Percentiles rank a stretch among this genome's conserved stretches.
phyloP scores from a whole-genome alignment of 1,140 invertebrate genomes.

The Lordiphosa stackelbergi region DNA sequence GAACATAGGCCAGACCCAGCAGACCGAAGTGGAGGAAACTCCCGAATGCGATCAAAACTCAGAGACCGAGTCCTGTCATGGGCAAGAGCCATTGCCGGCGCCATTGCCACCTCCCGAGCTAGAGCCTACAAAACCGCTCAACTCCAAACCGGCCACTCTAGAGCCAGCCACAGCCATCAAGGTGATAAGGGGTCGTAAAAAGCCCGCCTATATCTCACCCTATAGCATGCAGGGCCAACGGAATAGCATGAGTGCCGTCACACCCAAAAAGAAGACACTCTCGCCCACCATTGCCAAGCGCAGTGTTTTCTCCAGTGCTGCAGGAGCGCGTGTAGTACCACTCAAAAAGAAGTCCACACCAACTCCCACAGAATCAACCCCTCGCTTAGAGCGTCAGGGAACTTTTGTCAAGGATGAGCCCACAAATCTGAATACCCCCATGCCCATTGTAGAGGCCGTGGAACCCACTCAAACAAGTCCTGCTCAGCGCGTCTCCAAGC shows the following conservation, averaged over 20 bases:
- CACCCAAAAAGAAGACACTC: conserved; percentile 44
- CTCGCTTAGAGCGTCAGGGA: conserved; percentile 85
- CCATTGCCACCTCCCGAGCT: background rate
- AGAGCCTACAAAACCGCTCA: background rate
- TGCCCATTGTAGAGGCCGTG: conserved; percentile 77
- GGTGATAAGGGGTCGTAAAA: conserved; percentile 86
- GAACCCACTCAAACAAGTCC: conserved; percentile 76
- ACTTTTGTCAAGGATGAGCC: conserved; percentile 92
- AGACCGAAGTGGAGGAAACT: conserved; percentile 56
- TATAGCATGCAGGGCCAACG: conserved; percentile 78
- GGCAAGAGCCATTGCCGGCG: conserved; percentile 19
- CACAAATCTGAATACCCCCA: conserved; percentile 74
- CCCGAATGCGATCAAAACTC: conserved; percentile 78
- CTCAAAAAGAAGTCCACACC: conserved; percentile 42
- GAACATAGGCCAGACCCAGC: conserved; percentile 31
- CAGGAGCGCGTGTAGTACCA: conserved; percentile 19
- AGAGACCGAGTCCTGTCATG: conserved; percentile 77
- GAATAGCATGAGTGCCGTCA: conserved; percentile 36
- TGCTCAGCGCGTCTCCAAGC: conserved; percentile 73
- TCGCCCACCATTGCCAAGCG: conserved; percentile 62
- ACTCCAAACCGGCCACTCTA: conserved; percentile 17
- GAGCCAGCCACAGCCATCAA: conserved; percentile 78
- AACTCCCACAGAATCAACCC: conserved; percentile 20
- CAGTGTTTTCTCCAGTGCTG: conserved; percentile 19
- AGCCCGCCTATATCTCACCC: conserved; percentile 83